phyloP scores from a whole-genome alignment of 92 coral and sea anemone genomes.

The Scolanthus callimorphus region DNA sequence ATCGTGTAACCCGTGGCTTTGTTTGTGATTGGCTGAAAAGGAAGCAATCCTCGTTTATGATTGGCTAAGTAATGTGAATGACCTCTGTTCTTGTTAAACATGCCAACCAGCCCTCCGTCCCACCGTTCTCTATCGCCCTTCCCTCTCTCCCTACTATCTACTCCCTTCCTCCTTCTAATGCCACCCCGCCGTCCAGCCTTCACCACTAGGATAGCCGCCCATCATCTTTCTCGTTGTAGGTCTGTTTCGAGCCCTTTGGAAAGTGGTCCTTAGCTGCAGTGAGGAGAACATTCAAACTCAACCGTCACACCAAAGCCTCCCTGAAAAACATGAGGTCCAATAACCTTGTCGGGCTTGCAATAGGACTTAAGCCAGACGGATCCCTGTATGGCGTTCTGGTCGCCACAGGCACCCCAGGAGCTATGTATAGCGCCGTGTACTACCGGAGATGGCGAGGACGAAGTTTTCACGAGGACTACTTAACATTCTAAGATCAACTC shows the following conservation, averaged over 20 bases:
- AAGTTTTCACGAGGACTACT: constrained; percentile 64
- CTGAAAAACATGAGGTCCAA: constrained; percentile 66
- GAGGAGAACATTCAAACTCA: constrained; percentile 62
- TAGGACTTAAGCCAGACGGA: constrained; percentile 71
- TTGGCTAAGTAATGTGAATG: too few relatives aligned
- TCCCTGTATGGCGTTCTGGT: constrained; percentile 68
- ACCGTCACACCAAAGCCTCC: constrained; percentile 78
- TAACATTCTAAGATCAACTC: constrained; percentile 13
- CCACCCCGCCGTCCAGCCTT: too few relatives aligned
- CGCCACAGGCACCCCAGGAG: constrained; percentile 82
- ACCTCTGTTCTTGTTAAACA: too few relatives aligned
- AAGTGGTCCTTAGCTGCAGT: constrained; percentile 74
- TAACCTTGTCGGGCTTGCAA: constrained; percentile 70
- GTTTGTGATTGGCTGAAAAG: too few relatives aligned
- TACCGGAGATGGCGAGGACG: constrained; percentile 80
- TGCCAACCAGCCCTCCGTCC: too few relatives aligned
- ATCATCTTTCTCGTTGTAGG: constrained; percentile 18
- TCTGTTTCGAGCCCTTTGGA: constrained; percentile 84
- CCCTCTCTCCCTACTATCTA: too few relatives aligned
- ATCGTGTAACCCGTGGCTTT: too few relatives aligned
- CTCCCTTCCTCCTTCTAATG: too few relatives aligned
- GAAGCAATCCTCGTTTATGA: too few relatives aligned
- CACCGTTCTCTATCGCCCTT: too few relatives aligned
- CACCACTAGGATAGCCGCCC: too few relatives aligned
- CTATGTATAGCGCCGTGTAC: constrained; percentile 68